Evolutionary conservation across 2,797 vertebrate genomes (phyloP).

Genomic region (Australoheros facetus): DNA sequence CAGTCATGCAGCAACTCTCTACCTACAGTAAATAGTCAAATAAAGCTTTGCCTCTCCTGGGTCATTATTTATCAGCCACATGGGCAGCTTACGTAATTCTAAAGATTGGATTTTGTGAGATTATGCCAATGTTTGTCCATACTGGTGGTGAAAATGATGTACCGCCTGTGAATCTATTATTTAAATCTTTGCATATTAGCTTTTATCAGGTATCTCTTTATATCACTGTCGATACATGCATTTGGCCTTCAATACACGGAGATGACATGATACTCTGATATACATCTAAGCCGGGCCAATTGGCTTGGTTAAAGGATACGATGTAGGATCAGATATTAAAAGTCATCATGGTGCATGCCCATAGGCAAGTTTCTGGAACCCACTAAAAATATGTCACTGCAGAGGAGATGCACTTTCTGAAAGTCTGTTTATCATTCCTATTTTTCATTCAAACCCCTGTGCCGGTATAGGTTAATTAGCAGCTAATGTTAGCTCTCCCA

Average conservation of each 20-base stretch:
- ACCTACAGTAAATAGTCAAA: conserved; percentile 58
- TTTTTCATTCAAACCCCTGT: not conserved
- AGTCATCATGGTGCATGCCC: conserved; percentile 6
- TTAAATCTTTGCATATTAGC: conserved; percentile 39
- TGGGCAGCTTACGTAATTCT: conserved; percentile 39
- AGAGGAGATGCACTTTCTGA: not conserved
- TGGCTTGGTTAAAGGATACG: conserved; percentile 38
- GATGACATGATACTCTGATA: not conserved
- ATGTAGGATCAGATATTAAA: conserved; percentile 49
- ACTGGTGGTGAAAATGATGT: conserved; percentile 41
- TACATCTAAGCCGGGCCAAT: conserved; percentile 27
- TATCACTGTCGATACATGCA: conserved; percentile 26
- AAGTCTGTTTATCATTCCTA: not conserved
- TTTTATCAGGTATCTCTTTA: conserved; percentile 28
- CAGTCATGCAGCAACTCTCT: conserved; percentile 61
- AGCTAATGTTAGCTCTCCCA: conserved; percentile 30
- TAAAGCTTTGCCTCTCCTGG: conserved; percentile 53
- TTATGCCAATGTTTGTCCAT: conserved; percentile 56
- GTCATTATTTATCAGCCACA: conserved; percentile 51
- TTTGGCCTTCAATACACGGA: conserved; percentile 33
- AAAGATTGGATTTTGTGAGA: conserved; percentile 61
- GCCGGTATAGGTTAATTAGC: conserved; percentile 44
- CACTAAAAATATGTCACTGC: conserved; percentile 6
- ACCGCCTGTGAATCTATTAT: conserved; percentile 46
- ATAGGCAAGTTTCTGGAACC: conserved; percentile 8